Evolutionary conservation across 2,888 invertebrate species (phyloP).

Genomic region (Meteorus cinctellus): DNA sequence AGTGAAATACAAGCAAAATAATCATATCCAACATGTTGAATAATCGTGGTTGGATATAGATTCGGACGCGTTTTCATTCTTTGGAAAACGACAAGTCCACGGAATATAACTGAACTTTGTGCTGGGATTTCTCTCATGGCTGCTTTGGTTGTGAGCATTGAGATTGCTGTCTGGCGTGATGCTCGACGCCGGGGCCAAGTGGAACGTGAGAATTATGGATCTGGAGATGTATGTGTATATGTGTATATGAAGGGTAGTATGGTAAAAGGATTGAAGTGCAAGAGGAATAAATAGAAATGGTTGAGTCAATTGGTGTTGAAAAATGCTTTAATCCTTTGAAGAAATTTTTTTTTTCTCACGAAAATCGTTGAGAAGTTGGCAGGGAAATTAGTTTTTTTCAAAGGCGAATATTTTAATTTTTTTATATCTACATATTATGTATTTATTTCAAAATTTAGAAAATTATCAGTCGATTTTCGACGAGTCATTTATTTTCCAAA

Average conservation of each 20-base stretch:
- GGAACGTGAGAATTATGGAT: slow-evolving; percentile 8
- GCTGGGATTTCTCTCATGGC: background rate
- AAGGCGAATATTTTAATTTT: no score
- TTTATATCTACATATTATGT: no score
- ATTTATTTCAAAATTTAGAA: no score
- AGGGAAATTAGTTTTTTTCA: no score
- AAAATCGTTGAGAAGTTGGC: no score
- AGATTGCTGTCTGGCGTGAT: background rate
- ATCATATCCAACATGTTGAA: background rate
- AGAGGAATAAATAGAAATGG: no score
- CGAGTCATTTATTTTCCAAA: no score
- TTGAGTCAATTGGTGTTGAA: no score
- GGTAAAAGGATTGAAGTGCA: background rate
- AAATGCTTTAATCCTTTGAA: no score
- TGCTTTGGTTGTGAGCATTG: background rate
- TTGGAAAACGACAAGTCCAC: background rate
- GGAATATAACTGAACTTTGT: background rate
- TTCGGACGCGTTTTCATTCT: background rate
- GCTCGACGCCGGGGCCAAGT: background rate
- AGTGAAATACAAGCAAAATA: background rate
- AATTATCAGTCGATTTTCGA: no score
- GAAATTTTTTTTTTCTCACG: no score
- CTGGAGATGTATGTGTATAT: background rate
- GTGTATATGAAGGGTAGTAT: background rate
- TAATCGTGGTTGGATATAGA: background rate